Conservation (phyloP, 2,888 invertebrate species). For the Caenorhabditis virilis region DNA sequence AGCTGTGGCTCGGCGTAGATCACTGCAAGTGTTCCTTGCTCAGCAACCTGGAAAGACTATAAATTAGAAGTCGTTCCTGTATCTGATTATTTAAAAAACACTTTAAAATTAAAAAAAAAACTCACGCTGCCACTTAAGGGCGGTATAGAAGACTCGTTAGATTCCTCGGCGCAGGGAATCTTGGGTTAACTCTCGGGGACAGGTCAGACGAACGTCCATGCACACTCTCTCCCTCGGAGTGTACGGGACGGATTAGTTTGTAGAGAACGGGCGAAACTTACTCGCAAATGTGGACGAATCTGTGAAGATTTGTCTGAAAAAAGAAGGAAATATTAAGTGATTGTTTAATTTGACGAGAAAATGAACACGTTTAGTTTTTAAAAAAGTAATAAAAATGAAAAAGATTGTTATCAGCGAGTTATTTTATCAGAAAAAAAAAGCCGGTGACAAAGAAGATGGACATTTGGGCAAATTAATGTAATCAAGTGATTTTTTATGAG, state of each 20-base stretch:
- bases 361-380: not conserved
- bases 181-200: slow-evolving; percentile 47
- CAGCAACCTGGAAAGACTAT: slow-evolving; percentile 13
- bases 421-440: too few species aligned
- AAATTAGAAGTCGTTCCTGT: too few species aligned
- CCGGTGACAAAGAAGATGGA: not conserved
- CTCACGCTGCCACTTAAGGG: slow-evolving; percentile 46
- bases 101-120: slow-evolving; percentile 8
- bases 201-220: slow-evolving; percentile 43
- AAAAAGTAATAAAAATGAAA: not conserved
- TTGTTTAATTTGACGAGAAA: not conserved
- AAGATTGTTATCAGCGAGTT: too few species aligned
- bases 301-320: slow-evolving; percentile 4
- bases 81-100: too few species aligned
- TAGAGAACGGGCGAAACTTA: slow-evolving; percentile 7
- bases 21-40: slow-evolving; percentile 17
- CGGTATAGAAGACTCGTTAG: slow-evolving; percentile 50
- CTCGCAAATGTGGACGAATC: slow-evolving; percentile 29
- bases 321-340: not conserved
- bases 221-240: slow-evolving; percentile 55
- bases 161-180: slow-evolving; percentile 52
- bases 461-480: not conserved
- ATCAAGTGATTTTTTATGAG: not conserved
- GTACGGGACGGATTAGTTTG: slow-evolving; percentile 41
- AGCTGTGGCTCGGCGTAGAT: slow-evolving; percentile 46